A percentile compares a stretch with the other conserved stretches of the same genome.
Evolutionary conservation across 2,113 vertebrate genomes (phyloP).

Genomic region (Urocolius indicus): DNA sequence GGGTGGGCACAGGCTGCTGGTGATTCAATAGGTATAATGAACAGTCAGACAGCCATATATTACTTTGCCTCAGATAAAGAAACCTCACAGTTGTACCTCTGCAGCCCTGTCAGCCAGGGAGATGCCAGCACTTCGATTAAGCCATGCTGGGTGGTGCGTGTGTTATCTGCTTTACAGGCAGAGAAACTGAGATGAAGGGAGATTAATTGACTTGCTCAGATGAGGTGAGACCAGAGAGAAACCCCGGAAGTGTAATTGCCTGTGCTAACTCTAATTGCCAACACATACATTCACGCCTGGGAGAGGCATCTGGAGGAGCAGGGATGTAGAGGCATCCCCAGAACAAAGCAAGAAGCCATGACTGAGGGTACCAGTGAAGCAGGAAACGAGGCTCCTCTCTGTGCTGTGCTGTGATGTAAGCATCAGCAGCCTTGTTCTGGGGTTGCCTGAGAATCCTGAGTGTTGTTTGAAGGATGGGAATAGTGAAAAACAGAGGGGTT

Average conservation of each 20-base stretch:
- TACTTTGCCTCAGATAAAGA: not conserved
- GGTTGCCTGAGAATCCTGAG: not conserved
- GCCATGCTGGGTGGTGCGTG: not conserved
- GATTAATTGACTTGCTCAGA: constrained; percentile 38
- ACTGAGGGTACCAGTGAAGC: not conserved
- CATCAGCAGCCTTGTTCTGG: not conserved
- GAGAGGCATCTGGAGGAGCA: not conserved
- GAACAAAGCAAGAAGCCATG: not conserved
- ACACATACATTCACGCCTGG: not conserved
- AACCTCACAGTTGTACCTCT: not conserved
- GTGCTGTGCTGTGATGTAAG: not conserved
- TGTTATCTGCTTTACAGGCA: constrained; percentile 33
- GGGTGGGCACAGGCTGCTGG: not conserved
- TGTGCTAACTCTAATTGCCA: not conserved
- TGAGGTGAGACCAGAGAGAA: constrained; percentile 27
- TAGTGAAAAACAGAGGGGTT: not conserved
- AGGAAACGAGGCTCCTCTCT: not conserved
- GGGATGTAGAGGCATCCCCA: not conserved
- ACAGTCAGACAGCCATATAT: not conserved
- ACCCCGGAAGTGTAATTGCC: constrained; percentile 17
- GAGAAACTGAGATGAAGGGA: not conserved
- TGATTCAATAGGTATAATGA: not conserved
- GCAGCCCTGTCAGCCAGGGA: not conserved
- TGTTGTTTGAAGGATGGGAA: not conserved
- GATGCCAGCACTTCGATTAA: not conserved